phyloP scores from a whole-genome alignment of 2,797 vertebrate genomes.

The Hirundo rustica region DNA sequence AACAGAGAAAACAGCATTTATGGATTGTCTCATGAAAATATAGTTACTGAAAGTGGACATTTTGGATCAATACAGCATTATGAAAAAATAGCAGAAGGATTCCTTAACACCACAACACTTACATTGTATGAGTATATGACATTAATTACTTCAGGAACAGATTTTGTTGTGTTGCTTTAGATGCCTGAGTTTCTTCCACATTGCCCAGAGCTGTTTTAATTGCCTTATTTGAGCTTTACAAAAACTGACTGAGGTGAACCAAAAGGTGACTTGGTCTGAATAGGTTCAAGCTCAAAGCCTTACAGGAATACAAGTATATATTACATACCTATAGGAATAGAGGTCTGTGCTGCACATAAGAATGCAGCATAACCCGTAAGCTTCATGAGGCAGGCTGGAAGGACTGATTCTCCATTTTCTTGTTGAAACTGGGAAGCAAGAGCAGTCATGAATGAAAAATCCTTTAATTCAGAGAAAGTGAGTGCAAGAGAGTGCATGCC shows the following conservation, averaged over 20 bases:
- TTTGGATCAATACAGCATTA: neutral
- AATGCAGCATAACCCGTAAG: neutral
- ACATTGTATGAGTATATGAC: neutral
- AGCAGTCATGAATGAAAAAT: neutral
- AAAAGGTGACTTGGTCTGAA: neutral
- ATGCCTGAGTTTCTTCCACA: neutral
- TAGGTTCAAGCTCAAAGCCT: neutral
- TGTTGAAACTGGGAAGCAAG: neutral
- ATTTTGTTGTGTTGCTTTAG: neutral
- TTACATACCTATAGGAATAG: too few species aligned
- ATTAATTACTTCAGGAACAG: neutral
- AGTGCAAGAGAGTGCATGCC: neutral
- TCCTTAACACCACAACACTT: neutral
- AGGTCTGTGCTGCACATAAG: too few species aligned
- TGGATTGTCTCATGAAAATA: neutral
- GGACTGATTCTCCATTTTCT: neutral
- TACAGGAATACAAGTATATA: too few species aligned
- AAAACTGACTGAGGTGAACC: neutral
- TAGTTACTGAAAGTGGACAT: accelerated
- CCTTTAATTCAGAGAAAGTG: neutral
- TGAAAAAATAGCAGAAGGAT: neutral
- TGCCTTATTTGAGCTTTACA: neutral
- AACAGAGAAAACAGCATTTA: neutral
- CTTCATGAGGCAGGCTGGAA: neutral
- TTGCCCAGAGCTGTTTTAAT: neutral